Base-by-base conservation (phyloP, 2,888 invertebrate genomes). In the Anoncus sp. region DNA sequence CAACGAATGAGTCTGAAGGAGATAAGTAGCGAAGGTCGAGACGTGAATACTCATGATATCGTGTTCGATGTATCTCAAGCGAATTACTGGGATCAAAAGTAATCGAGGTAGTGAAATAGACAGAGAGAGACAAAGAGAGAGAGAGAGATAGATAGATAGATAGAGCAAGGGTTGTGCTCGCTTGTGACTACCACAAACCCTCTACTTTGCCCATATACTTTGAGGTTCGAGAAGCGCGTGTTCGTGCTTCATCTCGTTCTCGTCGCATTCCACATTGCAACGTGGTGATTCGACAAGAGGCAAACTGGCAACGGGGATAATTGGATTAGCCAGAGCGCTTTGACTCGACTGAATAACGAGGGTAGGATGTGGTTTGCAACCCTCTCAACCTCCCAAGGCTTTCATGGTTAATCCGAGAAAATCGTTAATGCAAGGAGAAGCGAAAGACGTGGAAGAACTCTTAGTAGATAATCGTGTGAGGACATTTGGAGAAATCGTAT, bases 241-340 rank as follows among this genome's bases (percentile, higher is more conserved):
- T 18, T 40, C 40, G 10, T 2, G 27, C 27, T 49, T 63, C 24
- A 12, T 0, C 16, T 35, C 38, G 18, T 40, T 53, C 38, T 10
- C 27, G 70, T 69, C 47, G 80, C 67, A 81, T 81, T 71, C 78
- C 69, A 66, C 69, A 67, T 79, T 75, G 77, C 80, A 79, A 73
- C 72, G 57, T 14, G 65, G 77, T 80, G 74, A 63, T 83, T 82
- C 81, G 79, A 83, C 60, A 57, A 72, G 71, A 65, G 65, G 51
- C 57, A 35, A 73, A 71, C 66, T 47, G 77, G 65, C 69, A 62
- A 77, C 57, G 77, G n/a, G n/a, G 62, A 69, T 84, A 86, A 86
- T 86, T 83, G 83, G 82, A 86, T 86, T 81, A 84, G 74, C 62
- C 70, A 59, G 59, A 55, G 75, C 77, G 72, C 69, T 75, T 49